Percentiles rank a stretch among this genome's conserved stretches.
Evolutionary conservation across 2,797 vertebrate genomes (phyloP).

Genomic region (Phylloscopus collybita): DNA sequence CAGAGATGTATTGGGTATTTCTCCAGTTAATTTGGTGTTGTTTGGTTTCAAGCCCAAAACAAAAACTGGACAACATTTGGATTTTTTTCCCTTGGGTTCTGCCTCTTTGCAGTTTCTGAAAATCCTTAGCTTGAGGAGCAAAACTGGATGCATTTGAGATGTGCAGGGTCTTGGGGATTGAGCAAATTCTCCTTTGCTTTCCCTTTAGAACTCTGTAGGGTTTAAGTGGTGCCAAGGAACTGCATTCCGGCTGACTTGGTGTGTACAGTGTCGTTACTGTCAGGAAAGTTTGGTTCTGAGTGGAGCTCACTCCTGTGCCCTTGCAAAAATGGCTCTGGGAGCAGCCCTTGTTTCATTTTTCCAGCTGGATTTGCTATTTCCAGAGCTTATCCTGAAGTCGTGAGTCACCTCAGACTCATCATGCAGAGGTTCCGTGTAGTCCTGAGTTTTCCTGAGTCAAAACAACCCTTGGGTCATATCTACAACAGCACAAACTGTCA

Average conservation of each 20-base stretch:
- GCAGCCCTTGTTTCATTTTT: background rate
- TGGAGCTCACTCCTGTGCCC: background rate
- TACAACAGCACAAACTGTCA: background rate
- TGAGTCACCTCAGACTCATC: background rate
- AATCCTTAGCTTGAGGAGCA: background rate
- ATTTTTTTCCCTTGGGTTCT: background rate
- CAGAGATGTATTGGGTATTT: background rate
- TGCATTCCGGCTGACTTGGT: conserved; percentile 61
- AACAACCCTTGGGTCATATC: background rate
- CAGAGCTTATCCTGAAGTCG: background rate
- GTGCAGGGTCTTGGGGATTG: background rate
- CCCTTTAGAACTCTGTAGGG: background rate
- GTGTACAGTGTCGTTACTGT: conserved; percentile 32
- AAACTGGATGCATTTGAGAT: background rate
- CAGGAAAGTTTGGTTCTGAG: conserved; percentile 4
- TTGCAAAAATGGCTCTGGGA: conserved; percentile 4
- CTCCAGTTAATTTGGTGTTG: background rate
- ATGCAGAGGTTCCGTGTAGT: background rate
- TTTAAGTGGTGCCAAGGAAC: conserved; percentile 38
- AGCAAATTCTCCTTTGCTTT: conserved; percentile 21
- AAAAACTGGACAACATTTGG: background rate
- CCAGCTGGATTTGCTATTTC: background rate
- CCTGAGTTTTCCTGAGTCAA: background rate
- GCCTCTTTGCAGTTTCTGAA: background rate
- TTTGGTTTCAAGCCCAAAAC: background rate